Evolutionary conservation across 2,888 invertebrate species (phyloP).

Genomic region (Drosophila eohydei): DNA sequence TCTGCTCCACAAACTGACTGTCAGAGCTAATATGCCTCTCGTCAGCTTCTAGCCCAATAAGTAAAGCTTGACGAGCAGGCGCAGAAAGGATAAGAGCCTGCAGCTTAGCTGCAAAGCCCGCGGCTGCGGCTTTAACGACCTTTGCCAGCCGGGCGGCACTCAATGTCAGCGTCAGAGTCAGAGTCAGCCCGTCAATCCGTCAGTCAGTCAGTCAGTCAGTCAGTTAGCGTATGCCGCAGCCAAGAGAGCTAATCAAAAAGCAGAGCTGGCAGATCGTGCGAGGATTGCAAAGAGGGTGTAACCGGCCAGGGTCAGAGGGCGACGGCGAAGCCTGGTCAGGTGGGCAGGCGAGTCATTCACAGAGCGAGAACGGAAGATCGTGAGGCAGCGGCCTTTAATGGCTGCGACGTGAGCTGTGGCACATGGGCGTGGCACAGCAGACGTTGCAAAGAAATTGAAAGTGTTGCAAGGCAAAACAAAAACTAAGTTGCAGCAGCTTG

Average conservation of each 20-base stretch:
- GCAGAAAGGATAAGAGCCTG: slow-evolving; percentile 64
- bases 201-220: slow-evolving; percentile 5
- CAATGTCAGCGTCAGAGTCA: slow-evolving; percentile 11
- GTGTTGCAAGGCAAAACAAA: slow-evolving; percentile 47
- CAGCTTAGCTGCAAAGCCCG: slow-evolving; percentile 23
- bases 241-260: slow-evolving; percentile 59
- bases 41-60: slow-evolving; percentile 28
- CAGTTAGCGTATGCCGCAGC: not conserved
- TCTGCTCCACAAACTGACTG: not conserved
- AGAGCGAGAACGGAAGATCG: slow-evolving; percentile 48
- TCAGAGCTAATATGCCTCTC: slow-evolving; percentile 3
- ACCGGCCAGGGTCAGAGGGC: slow-evolving; percentile 35
- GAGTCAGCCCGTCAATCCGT: slow-evolving; percentile 4
- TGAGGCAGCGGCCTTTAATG: slow-evolving; percentile 79
- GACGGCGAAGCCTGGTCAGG: not conserved
- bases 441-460: slow-evolving; percentile 61
- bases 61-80: slow-evolving; percentile 57
- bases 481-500: slow-evolving; percentile 17
- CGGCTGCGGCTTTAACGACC: slow-evolving; percentile 74
- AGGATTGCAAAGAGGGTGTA: slow-evolving; percentile 76
- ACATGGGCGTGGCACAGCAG: slow-evolving; percentile 57
- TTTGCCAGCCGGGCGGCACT: slow-evolving; percentile 57
- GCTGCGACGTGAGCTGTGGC: slow-evolving; percentile 76
- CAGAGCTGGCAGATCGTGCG: slow-evolving; percentile 64
- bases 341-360: slow-evolving; percentile 33